Conservation (phyloP, 2,113 vertebrate genomes). For the Xenopus tropicalis region UCB_Xtro_10.0 CM004449.2:68918501-68919000, state of each 20-base stretch:
- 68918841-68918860: too few relatives aligned
- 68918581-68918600: slow-evolving; percentile 61
- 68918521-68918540: slow-evolving; percentile 10
- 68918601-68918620: slow-evolving; percentile 66
- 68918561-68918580: slow-evolving; percentile 43
- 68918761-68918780: background rate
- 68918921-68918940: too few relatives aligned
- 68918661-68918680: slow-evolving; percentile 35
- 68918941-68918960: too few relatives aligned
- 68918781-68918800: background rate
- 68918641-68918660: slow-evolving; percentile 46
- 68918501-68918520: slow-evolving; percentile 32
- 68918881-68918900: too few relatives aligned
- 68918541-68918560: background rate
- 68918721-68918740: slow-evolving; percentile 25
- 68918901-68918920: too few relatives aligned
- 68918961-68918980: too few relatives aligned
- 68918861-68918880: too few relatives aligned
- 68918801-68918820: too few relatives aligned
- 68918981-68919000: too few relatives aligned
- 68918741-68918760: slow-evolving; percentile 23
- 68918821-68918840: too few relatives aligned
- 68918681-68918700: slow-evolving; percentile 62
- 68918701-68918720: slow-evolving; percentile 44
- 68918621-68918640: slow-evolving; percentile 65